Base-by-base conservation (phyloP, 1,140 invertebrate species). In the Cotesia typhae region DNA sequence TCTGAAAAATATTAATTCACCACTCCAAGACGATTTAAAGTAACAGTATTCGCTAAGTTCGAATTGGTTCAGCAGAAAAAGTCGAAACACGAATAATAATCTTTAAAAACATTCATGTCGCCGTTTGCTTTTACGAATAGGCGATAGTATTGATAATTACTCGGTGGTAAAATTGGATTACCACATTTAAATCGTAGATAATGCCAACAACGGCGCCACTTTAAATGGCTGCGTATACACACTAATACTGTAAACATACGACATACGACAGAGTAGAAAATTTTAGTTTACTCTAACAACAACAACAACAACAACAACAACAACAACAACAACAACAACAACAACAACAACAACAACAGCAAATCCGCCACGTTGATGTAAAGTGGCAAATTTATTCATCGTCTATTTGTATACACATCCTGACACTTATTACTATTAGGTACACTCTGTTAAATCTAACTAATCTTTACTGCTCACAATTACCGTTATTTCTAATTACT, bases 91-190 rank as follows among this genome's bases (percentile, higher is more conserved):
- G 53, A 65, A 63, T 37, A 57, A 59, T 55, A 73, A 73, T 73
- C 65, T 63, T 68, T 38, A 9, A n/a, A 57, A 61, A 61, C 66
- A 51, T 67, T 67, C 61, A 73, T 59, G 41, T 61, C 68, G 57
- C 61, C 71, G 71, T 67, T 73, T 20, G 38, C 9, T 38, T 63
- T 41, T 52, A 9, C 37, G 7, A 64, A 59, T 36, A 59, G 41
- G 57, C 37, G 60, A 71, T 70, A 53, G 67, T 70, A 60, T 70
- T 67, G 72, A 67, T 74, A 67, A 74, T 74, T 74, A 74, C 72
- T 53, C 53, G 61, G 63, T 70, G 68, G 68, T 74, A 74, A 74
- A 74, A 74, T 74, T 66, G 72, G 72, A 74, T 74, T 74, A 74
- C 72, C n/a, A 47, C 64, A 38, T 60, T 73, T 68, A 69, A 69